These are phyloP conservation scores for Ochropacha duplaris DNA, from an alignment of 2,888 invertebrate genomes.

Conservation along the genomic window DNA sequence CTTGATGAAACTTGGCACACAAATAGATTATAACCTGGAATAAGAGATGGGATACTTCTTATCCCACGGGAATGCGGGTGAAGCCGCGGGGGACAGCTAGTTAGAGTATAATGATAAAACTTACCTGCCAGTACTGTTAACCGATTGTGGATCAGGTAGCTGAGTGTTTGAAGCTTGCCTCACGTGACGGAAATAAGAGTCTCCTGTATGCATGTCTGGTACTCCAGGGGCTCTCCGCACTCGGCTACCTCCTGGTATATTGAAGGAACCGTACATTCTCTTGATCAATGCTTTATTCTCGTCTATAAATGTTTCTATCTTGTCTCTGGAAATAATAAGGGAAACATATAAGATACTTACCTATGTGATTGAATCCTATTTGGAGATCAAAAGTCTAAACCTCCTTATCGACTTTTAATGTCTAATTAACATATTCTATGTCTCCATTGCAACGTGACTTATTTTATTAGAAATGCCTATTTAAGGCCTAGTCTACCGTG, in stretches of 20 bases:
- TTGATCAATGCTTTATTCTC: slow-evolving; percentile 97
- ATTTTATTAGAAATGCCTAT: too few species aligned
- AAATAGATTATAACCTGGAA: too few species aligned
- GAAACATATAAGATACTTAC: neutral
- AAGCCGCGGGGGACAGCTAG: too few species aligned
- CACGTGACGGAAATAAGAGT: slow-evolving; percentile 76
- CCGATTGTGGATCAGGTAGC: slow-evolving; percentile 69
- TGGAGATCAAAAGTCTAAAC: too few species aligned
- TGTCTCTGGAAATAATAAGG: slow-evolving; percentile 85
- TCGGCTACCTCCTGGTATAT: slow-evolving; percentile 74
- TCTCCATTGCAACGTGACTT: too few species aligned
- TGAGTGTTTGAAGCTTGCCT: slow-evolving; percentile 61
- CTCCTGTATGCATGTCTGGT: slow-evolving; percentile 80
- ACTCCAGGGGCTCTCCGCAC: slow-evolving; percentile 76
- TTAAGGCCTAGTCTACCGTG: too few species aligned
- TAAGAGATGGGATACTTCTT: too few species aligned
- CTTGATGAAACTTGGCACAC: too few species aligned
- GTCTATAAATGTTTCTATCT: slow-evolving; percentile 95
- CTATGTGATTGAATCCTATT: too few species aligned
- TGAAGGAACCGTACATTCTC: slow-evolving; percentile 96
- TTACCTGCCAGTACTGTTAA: slow-evolving; percentile 74
- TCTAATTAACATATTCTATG: too few species aligned
- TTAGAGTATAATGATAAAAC: slow-evolving; percentile 8
- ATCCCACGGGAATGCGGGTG: too few species aligned
- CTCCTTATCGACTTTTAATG: too few species aligned